A percentile compares a stretch with the other conserved stretches of the same genome.
Conservation (phyloP, 1,140 invertebrate genomes). For the Drosophila malerkotliana region DNA sequence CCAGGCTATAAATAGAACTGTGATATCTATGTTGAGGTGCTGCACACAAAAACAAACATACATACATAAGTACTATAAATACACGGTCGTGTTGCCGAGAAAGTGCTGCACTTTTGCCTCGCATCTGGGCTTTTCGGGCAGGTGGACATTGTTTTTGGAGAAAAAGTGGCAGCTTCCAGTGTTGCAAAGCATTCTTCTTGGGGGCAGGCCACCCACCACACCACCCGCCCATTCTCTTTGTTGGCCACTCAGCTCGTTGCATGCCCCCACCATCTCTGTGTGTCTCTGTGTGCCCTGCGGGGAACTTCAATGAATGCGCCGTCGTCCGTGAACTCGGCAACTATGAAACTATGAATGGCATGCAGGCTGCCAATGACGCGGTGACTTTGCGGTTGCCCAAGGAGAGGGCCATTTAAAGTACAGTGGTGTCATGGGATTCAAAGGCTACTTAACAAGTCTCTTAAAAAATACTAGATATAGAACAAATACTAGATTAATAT, state of each 20-base stretch:
- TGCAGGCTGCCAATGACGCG: constrained; percentile 57
- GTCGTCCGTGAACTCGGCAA: constrained; percentile 69
- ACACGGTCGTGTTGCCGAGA: neutral
- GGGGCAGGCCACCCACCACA: constrained; percentile 5
- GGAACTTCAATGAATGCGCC: constrained; percentile 72
- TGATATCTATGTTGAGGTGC: constrained; percentile 64
- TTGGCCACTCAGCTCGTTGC: constrained; percentile 39
- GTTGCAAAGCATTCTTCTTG: neutral
- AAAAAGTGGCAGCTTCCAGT: neutral
- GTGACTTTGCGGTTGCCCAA: constrained; percentile 38
- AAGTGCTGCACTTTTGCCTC: constrained; percentile 17
- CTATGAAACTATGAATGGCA: constrained; percentile 61
- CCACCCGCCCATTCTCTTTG: neutral
- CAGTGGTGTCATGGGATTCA: neutral
- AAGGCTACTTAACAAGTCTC: neutral
- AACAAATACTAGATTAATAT: too few relatives aligned
- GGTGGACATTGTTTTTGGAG: constrained; percentile 1
- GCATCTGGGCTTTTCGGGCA: constrained; percentile 6
- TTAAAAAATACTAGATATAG: neutral
- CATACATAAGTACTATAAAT: constrained; percentile 1
- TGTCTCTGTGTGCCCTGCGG: constrained; percentile 25
- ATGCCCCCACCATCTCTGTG: constrained; percentile 20
- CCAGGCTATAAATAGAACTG: constrained; percentile 67
- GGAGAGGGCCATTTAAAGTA: constrained; percentile 1
- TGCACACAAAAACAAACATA: constrained; percentile 29